Evolutionary conservation across 2,888 invertebrate genomes (phyloP).

Genomic region (Dolomedes plantarius): DNA sequence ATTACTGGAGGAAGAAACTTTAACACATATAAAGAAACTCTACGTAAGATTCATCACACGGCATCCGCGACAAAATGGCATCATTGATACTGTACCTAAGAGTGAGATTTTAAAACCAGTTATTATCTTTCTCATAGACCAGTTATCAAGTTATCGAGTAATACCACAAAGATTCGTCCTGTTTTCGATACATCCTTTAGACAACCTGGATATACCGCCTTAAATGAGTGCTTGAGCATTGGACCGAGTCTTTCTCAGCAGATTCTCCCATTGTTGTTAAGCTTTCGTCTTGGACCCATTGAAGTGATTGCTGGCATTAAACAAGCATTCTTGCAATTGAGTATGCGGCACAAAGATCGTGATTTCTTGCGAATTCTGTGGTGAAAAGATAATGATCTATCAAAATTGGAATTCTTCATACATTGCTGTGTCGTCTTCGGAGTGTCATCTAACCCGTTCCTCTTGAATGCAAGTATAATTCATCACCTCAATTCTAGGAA

Average conservation of each 20-base stretch:
- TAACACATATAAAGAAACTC: neutral
- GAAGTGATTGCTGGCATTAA: slow-evolving; percentile 17
- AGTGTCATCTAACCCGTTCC: neutral
- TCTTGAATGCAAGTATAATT: neutral
- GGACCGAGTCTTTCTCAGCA: no score
- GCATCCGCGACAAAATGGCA: slow-evolving; percentile 7
- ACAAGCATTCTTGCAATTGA: slow-evolving; percentile 18
- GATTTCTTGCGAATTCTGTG: slow-evolving; percentile 13
- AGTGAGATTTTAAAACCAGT: no score
- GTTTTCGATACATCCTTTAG: slow-evolving; percentile 37
- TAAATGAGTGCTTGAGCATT: slow-evolving; percentile 29
- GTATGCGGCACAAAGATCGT: neutral
- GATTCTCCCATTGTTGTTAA: slow-evolving; percentile 10
- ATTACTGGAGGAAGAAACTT: neutral
- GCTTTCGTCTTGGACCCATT: neutral
- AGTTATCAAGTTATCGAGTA: no score
- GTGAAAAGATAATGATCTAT: neutral
- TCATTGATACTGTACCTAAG: no score
- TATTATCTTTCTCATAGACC: no score
- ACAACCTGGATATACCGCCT: slow-evolving; percentile 12
- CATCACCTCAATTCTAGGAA: no score
- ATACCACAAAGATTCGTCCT: slow-evolving; percentile 20
- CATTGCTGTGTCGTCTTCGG: neutral
- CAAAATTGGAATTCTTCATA: neutral
- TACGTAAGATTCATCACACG: neutral